Evolutionary conservation across 2,113 vertebrate genomes (phyloP), one percentile per base, ranked within the genome.

Genomic region (Dipodomys stephensi): DNA sequence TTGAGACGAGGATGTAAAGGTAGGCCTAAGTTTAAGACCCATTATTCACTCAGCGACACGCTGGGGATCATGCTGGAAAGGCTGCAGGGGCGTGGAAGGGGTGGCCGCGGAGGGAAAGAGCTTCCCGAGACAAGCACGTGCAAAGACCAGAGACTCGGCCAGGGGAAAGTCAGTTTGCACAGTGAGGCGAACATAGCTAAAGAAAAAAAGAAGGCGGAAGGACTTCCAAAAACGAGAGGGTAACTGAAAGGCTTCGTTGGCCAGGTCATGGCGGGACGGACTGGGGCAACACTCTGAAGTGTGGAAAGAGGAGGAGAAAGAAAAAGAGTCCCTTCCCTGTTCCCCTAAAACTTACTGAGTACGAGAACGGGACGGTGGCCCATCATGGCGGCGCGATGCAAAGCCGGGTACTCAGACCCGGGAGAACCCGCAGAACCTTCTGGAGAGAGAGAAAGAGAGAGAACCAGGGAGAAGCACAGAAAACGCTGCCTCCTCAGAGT

Each of bases 321-420:
- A 12, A 25, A 49, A 2, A 7, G 20, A 13, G 32, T 18, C 27
- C 67, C 49, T 27, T 27, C 8, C 23, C 23, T 4, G 15, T 5
- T 73, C 49, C 80, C 80, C 88, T 53, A 68, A 4, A 67, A 98
- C 99, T 99, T 97, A 99, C 99, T 99, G 93, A 99, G 98, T 87
- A 99, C 99, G 86, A 99, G 97, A 67, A 99, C 99, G 44, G 99
- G 99, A 97, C 99, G 98, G 87, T 98, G 98, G 83, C 98, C 99
- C 98, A 99, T 98, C 99, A 99, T 99, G 83, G 97, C 93, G 92
- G 35, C 81, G 46, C 71, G 74, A 90, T 12, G 93, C 65, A 53
- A 92, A 67, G 39, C 57, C 94, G 25, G 77, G 83, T 5, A 88
- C 69, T 91, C 69, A 65, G 65, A 64, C 23, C 13, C 4, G n/a